Evolutionary conservation across 1,140 invertebrate genomes (phyloP).

Genomic region (Diorhabda carinulata): DNA sequence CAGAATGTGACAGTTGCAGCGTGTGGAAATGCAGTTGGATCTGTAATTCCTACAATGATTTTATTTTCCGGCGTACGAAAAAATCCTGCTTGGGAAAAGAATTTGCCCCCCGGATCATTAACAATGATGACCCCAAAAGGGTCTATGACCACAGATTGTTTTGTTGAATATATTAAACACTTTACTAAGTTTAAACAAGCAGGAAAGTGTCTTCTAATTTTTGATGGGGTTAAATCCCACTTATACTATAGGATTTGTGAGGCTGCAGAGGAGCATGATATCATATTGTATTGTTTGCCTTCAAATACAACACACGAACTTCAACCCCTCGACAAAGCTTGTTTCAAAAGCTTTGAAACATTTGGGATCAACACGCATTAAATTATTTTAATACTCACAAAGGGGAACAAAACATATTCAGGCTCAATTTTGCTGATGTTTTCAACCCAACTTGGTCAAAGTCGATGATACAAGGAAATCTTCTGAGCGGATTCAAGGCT

Average conservation of each 20-base stretch:
- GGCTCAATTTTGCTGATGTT: too few relatives aligned
- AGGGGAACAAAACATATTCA: too few relatives aligned
- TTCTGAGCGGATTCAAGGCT: too few relatives aligned
- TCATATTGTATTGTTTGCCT: too few relatives aligned
- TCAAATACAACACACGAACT: conserved; percentile 5
- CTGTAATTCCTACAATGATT: conserved; percentile 23
- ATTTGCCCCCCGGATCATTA: not conserved
- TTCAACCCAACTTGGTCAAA: too few relatives aligned
- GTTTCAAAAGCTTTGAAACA: conserved; percentile 10
- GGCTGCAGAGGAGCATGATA: conserved; percentile 11
- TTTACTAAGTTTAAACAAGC: conserved; percentile 11
- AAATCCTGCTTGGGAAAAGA: not conserved
- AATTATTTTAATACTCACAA: too few relatives aligned
- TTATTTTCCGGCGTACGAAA: not conserved
- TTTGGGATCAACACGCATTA: too few relatives aligned
- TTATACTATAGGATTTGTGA: conserved; percentile 5
- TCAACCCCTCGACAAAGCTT: conserved; percentile 5
- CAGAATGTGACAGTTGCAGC: conserved; percentile 46
- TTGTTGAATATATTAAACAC: too few relatives aligned
- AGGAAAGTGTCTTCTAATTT: conserved; percentile 16
- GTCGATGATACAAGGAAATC: too few relatives aligned
- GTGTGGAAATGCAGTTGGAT: conserved; percentile 44
- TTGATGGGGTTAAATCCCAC: not conserved
- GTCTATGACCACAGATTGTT: not conserved
- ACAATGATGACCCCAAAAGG: not conserved